Evolutionary conservation across 2,113 vertebrate genomes (phyloP).

Genomic region (Gobius niger): DNA sequence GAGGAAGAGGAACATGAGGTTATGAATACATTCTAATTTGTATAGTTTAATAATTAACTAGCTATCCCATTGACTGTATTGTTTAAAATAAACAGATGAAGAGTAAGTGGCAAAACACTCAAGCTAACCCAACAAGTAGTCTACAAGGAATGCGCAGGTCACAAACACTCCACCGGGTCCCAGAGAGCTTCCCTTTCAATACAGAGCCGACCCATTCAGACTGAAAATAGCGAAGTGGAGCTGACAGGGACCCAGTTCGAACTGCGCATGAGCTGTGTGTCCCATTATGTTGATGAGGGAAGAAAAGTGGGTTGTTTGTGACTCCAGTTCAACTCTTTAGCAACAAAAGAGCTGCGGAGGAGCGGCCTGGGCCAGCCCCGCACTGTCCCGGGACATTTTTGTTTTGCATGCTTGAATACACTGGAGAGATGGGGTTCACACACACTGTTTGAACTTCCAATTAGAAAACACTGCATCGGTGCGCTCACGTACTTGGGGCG

Average conservation of each 20-base stretch:
- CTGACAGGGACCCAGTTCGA: constrained; percentile 26
- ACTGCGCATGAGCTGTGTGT: constrained; percentile 35
- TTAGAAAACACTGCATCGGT: background rate
- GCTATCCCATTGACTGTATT: too few species aligned
- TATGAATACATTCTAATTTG: too few species aligned
- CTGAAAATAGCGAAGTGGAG: constrained; percentile 18
- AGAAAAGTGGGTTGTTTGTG: constrained; percentile 56
- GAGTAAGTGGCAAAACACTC: too few species aligned
- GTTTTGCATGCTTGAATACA: constrained; percentile 36
- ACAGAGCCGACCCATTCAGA: constrained; percentile 22
- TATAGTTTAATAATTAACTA: too few species aligned
- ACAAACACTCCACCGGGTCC: constrained; percentile 28
- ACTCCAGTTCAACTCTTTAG: constrained; percentile 54
- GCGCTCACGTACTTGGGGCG: background rate
- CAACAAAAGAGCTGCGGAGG: constrained; percentile 45
- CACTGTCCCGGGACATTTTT: constrained; percentile 48
- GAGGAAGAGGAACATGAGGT: too few species aligned
- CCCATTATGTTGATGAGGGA: constrained; percentile 39
- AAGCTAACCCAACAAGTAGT: constrained; percentile 6
- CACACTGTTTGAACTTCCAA: background rate
- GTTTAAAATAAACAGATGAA: too few species aligned
- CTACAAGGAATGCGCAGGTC: constrained; percentile 42
- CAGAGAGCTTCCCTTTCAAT: constrained; percentile 37
- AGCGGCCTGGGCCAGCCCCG: constrained; percentile 54
- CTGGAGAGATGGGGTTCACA: constrained; percentile 16